These are phyloP conservation scores for Sycophaga agraensis DNA, from an alignment of 1,140 invertebrate genomes.

Conservation along the genomic window DNA sequence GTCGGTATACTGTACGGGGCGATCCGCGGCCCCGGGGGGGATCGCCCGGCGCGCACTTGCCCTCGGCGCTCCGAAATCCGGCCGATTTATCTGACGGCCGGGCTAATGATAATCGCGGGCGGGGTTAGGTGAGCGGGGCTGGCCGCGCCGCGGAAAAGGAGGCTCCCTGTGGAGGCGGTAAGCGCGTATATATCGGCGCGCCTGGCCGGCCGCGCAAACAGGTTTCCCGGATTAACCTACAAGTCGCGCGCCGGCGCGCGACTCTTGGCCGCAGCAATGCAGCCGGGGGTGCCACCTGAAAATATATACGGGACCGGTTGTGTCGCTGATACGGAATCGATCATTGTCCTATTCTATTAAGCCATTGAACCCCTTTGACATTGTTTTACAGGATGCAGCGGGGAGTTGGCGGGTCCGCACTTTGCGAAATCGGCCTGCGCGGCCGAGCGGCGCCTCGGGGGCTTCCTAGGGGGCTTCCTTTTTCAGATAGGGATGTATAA, in stretches of 20 bases:
- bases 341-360: slow-evolving; percentile 30
- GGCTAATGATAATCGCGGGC: no score
- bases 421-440: no score
- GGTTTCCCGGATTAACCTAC: slow-evolving; percentile 48
- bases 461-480: not conserved
- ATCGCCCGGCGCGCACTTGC: no score
- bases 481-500: no score
- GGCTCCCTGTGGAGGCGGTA: slow-evolving; percentile 45
- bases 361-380: slow-evolving; percentile 23
- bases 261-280: slow-evolving; percentile 22
- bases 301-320: slow-evolving; percentile 27
- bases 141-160: slow-evolving; percentile 36
- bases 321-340: slow-evolving; percentile 24
- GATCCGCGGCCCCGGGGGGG: no score
- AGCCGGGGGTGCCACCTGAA: slow-evolving; percentile 16
- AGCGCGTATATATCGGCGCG: slow-evolving; percentile 42
- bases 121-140: no score
- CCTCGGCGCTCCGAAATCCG: no score
- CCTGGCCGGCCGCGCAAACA: slow-evolving; percentile 35
- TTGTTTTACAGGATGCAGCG: slow-evolving; percentile 5
- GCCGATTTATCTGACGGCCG: no score
- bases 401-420: no score
- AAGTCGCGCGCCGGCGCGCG: slow-evolving; percentile 24
- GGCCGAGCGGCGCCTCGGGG: not conserved
- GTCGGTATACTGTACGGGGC: no score